Percentiles rank a stretch among this genome's conserved stretches.
Conservation (phyloP, 2,113 vertebrate species). For the Charina bottae region DNA sequence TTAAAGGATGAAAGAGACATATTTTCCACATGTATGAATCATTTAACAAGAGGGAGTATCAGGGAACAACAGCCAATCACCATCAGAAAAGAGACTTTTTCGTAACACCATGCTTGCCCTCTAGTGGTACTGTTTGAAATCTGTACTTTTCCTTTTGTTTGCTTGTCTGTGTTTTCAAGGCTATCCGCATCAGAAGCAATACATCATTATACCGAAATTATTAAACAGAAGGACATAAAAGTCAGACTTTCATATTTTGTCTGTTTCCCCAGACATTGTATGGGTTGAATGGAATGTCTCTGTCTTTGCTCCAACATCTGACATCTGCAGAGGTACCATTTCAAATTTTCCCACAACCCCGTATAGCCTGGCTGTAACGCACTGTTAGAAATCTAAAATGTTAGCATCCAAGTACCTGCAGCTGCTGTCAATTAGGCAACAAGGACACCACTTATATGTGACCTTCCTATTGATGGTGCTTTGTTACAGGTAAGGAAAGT, state of each 20-base stretch:
- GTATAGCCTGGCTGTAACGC: not conserved
- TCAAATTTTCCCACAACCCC: not conserved
- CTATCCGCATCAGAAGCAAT: not conserved
- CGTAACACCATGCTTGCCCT: slow-evolving; percentile 31
- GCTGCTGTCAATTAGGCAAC: not conserved
- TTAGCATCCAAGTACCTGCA: not conserved
- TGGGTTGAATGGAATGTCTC: not conserved
- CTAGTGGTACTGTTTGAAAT: slow-evolving; percentile 30
- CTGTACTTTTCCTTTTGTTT: not conserved
- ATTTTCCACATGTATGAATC: not conserved
- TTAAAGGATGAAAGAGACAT: not conserved
- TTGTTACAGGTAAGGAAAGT: not conserved
- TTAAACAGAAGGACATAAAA: not conserved
- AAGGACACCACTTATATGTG: not conserved
- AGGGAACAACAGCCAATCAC: not conserved
- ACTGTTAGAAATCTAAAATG: not conserved
- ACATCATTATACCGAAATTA: not conserved
- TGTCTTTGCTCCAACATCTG: not conserved
- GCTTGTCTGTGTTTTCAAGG: not conserved
- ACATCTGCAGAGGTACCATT: not conserved
- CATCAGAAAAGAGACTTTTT: not conserved
- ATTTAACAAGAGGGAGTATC: not conserved
- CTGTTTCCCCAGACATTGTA: not conserved
- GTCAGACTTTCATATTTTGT: not conserved
- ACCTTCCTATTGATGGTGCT: not conserved